phyloP scores from a whole-genome alignment of 2,888 invertebrate species.

The Drosophila ustulata region DNA sequence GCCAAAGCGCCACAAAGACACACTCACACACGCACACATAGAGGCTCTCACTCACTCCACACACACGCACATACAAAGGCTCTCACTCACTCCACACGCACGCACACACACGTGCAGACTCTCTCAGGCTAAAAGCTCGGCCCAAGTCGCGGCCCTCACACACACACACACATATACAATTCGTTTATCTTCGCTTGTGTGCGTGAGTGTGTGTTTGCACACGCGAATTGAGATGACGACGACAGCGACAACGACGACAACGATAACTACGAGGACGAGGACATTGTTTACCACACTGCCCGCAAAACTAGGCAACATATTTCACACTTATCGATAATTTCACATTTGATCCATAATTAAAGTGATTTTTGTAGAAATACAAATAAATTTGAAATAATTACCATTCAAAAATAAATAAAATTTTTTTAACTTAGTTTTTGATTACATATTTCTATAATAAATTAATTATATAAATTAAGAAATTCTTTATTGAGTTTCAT shows the following conservation, averaged over 20 bases:
- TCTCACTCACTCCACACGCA: slow-evolving; percentile 16
- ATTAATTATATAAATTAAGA: too few species aligned
- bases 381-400: too few species aligned
- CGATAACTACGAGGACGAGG: slow-evolving; percentile 38
- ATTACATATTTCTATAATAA: too few species aligned
- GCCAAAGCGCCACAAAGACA: slow-evolving; percentile 45
- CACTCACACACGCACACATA: slow-evolving; percentile 18
- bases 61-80: neutral
- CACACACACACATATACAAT: neutral
- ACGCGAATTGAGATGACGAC: slow-evolving; percentile 78
- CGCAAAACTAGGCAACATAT: slow-evolving; percentile 12
- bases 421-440: too few species aligned
- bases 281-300: slow-evolving; percentile 47
- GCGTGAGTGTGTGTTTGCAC: slow-evolving; percentile 35
- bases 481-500: too few species aligned
- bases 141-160: slow-evolving; percentile 53
- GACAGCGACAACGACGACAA: slow-evolving; percentile 49
- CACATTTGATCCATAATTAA: too few species aligned
- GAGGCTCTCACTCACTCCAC: neutral
- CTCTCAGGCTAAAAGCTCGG: slow-evolving; percentile 52
- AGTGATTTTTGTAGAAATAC: too few species aligned
- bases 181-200: slow-evolving; percentile 1
- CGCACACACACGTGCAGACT: slow-evolving; percentile 12
- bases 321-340: neutral
- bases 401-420: too few species aligned